phyloP scores from a whole-genome alignment of 2,113 vertebrate genomes.

The Camelus dromedarius region DNA sequence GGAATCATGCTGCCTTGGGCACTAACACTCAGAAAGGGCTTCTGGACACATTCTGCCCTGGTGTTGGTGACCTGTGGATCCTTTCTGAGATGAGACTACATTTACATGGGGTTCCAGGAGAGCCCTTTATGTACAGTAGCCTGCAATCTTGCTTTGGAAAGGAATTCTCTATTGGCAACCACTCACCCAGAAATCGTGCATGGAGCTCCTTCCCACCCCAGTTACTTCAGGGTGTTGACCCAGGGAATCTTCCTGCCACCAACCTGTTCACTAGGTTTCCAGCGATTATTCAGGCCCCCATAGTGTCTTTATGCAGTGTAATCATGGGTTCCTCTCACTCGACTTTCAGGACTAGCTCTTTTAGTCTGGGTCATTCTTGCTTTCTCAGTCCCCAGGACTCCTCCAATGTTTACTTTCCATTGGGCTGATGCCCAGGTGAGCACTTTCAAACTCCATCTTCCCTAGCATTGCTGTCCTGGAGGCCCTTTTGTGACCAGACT shows the following conservation, averaged over 20 bases:
- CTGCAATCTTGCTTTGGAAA: background rate
- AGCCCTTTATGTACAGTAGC: background rate
- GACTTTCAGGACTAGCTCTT: background rate
- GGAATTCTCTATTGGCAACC: background rate
- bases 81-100: background rate
- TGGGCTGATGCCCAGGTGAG: background rate
- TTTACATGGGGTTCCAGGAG: background rate
- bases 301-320: background rate
- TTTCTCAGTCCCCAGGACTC: background rate
- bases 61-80: background rate
- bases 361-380: background rate
- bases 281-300: background rate
- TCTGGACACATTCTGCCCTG: background rate
- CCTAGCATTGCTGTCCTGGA: background rate
- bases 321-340: background rate
- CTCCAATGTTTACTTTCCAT: background rate
- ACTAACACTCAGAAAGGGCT: background rate
- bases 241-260: background rate
- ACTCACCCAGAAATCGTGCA: background rate
- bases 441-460: background rate
- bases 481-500: background rate
- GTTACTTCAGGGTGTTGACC: background rate
- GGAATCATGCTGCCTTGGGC: background rate
- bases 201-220: background rate
- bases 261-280: background rate